Conservation (phyloP, 1,140 invertebrate species). For the Octopus bimaculoides region DNA sequence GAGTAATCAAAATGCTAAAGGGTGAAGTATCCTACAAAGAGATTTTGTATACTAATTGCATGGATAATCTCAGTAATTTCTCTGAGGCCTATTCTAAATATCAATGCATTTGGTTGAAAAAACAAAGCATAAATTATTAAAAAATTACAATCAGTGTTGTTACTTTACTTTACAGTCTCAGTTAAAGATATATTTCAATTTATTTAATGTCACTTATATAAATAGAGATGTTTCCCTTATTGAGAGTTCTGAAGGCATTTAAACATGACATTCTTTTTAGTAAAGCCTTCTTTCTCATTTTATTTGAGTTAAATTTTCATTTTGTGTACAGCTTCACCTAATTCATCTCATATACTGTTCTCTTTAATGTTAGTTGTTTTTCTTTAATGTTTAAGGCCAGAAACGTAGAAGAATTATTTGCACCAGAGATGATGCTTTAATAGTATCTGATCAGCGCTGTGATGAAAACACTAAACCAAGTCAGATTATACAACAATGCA, state of each 20-base stretch:
- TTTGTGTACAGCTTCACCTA: not conserved
- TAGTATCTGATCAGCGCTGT: slow-evolving; percentile 34
- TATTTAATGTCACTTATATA: no score
- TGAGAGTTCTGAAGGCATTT: not conserved
- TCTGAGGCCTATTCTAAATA: no score
- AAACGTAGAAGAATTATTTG: slow-evolving; percentile 35
- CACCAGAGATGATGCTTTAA: slow-evolving; percentile 29
- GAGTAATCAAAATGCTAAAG: no score
- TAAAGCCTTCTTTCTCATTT: not conserved
- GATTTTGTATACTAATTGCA: no score
- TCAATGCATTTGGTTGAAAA: no score
- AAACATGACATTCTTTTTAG: not conserved
- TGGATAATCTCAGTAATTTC: no score
- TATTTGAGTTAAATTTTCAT: not conserved
- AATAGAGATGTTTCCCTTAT: not conserved
- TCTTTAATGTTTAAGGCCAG: slow-evolving; percentile 37
- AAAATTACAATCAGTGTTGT: no score
- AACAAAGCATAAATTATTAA: no score
- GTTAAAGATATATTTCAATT: no score
- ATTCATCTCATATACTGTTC: no score
- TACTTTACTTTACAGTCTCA: no score
- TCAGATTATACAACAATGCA: slow-evolving; percentile 25
- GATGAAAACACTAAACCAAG: slow-evolving; percentile 28
- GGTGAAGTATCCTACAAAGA: no score
- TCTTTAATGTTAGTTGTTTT: not conserved